Evolutionary conservation across 2,888 invertebrate species (phyloP).

Genomic region (Cheilosia impressa): DNA sequence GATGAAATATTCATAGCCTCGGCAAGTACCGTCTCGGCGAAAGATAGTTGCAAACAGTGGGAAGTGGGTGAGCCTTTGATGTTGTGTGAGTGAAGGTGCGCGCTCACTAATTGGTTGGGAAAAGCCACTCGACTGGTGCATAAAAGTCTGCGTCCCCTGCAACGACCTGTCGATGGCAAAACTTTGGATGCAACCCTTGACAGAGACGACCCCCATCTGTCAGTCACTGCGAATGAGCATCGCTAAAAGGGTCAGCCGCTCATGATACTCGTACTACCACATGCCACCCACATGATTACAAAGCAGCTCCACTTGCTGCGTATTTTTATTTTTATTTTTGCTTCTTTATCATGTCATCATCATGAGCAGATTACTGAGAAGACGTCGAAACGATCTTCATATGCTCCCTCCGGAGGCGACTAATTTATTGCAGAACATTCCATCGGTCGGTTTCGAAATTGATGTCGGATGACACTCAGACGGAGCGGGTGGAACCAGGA

Average conservation of each 20-base stretch:
- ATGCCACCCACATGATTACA: constrained; percentile 53
- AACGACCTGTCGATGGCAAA: constrained; percentile 50
- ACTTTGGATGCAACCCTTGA: constrained; percentile 21
- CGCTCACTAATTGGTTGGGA: constrained; percentile 57
- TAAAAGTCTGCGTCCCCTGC: constrained; percentile 20
- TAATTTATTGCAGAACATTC: constrained; percentile 71
- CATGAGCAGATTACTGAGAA: constrained; percentile 41
- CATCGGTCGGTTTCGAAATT: constrained; percentile 66
- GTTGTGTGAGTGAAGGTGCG: neutral
- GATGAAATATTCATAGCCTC: constrained; percentile 28
- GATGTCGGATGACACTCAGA: constrained; percentile 55
- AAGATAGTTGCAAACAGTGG: constrained; percentile 45
- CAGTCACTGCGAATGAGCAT: constrained; percentile 18
- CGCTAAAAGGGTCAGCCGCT: constrained; percentile 50
- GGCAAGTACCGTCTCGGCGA: constrained; percentile 44
- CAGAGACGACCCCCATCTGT: constrained; percentile 26
- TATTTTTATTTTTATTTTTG: neutral
- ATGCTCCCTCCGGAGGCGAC: constrained; percentile 46
- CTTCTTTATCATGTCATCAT: constrained; percentile 52
- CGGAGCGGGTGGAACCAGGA: neutral
- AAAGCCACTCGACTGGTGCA: constrained; percentile 41
- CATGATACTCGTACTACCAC: constrained; percentile 36
- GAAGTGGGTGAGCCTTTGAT: constrained; percentile 13
- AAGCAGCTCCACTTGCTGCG: constrained; percentile 20
- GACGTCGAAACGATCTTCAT: constrained; percentile 29